Conservation (phyloP, 1,140 invertebrate genomes). For the Heliconius hermathena region DNA sequence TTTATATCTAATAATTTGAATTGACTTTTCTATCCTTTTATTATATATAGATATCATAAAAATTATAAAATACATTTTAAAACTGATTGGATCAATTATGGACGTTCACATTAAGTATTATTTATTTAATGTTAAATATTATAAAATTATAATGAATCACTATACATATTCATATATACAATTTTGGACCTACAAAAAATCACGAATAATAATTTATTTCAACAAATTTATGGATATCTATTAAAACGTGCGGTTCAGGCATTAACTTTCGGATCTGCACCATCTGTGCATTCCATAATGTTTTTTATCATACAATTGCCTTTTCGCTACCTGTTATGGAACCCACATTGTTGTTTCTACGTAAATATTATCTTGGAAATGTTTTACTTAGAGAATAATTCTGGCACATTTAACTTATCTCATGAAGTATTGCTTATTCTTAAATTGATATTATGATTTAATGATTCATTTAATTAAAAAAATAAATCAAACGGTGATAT, state of each 20-base stretch:
- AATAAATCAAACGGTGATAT: neutral
- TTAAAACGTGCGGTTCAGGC: constrained; percentile 24
- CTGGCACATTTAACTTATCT: neutral
- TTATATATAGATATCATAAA: too few species aligned
- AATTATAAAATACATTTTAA: too few species aligned
- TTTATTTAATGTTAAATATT: neutral
- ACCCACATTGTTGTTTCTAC: constrained; percentile 48
- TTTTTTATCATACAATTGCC: constrained; percentile 57
- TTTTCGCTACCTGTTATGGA: constrained; percentile 72
- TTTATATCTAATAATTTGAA: too few species aligned
- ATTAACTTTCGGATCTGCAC: constrained; percentile 67
- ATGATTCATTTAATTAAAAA: too few species aligned
- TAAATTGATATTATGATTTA: neutral
- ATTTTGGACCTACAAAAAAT: neutral
- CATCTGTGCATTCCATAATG: constrained; percentile 74
- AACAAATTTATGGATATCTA: neutral
- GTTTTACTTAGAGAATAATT: neutral
- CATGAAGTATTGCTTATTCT: neutral
- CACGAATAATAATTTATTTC: neutral
- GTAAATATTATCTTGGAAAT: constrained; percentile 38
- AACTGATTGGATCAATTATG: too few species aligned
- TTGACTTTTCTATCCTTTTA: too few species aligned
- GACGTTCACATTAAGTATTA: too few species aligned
- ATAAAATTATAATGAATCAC: neutral
- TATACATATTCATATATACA: neutral